Evolutionary conservation across 1,140 invertebrate species (phyloP), one percentile per base, ranked within the genome.

Genomic region (Agrypnia vestita): DNA sequence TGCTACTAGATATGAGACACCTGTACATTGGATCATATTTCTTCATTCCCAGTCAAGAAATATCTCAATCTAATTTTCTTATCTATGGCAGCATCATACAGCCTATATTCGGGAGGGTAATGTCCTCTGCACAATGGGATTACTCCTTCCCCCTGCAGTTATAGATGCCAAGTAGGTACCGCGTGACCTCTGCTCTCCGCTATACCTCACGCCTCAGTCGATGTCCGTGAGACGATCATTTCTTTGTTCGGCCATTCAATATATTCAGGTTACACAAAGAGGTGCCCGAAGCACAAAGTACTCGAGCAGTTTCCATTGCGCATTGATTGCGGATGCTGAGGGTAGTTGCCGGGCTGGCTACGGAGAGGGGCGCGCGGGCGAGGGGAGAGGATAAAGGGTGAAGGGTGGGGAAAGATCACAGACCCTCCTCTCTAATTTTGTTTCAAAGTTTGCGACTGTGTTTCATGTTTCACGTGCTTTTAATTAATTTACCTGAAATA

Each of bases 211-310:
- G 53, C 17, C n/a, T 17, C n/a, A 17, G 53, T 56, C 44, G n/a
- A n/a, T 12, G 25, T 67, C 67, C 25, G 46, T 21, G 49, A 51
- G 67, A 71, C 62, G 67, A 71, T 21, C 43, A 51, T 10, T 53
- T 53, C 67, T 71, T 71, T 71, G 67, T 71, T 71, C 12, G 67
- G 44, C 12, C 19, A 64, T 64, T 64, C 61, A 64, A 67, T 67
- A 46, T 67, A 67, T 71, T 53, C 67, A 71, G 49, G 44, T 71
- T 69, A 69, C 64, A 71, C 67, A 71, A 71, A 71, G 67, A 71
- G 19, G 46, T 71, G 47, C 67, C 35, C 17, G 46, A 10, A 71
- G 67, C 17, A 35, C 46, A n/a, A 25, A 51, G 46, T 71, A 71
- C 15, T 25, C 46, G 35, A 71, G 67, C 51, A 25, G 46, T 21